Evolutionary conservation across 2,888 invertebrate genomes (phyloP), one percentile per base, ranked within the genome.

Genomic region (Meteorus colon): DNA sequence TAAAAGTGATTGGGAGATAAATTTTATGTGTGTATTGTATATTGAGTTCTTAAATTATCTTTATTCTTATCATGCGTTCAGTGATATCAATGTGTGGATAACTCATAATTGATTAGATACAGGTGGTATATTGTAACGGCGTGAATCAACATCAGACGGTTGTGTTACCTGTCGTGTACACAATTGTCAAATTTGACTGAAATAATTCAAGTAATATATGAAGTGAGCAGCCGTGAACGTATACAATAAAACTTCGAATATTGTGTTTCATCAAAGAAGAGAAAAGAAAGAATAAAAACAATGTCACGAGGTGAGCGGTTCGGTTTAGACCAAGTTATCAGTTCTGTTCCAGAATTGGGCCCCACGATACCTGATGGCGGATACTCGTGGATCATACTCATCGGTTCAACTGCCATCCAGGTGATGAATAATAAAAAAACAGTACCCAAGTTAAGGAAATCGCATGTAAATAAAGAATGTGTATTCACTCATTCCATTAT

Each of bases 331-430:
- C 90, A 92, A 73, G 91, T 94, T 4, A 90, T 93, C 74, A 91
- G 93, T 65, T 93, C 93, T 29, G 92, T 93, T 80, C 93, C 93
- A 1, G 93, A 94, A 87, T 90, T 94, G 69, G 94, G 94, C 0
- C 94, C 94, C 0, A 92, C 91, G 16, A 91, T 93, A 67, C 93
- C 93, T 1, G 93, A 94, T 83, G 94, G 93, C 0, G 93, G 93
- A 2, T 94, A 93, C 83, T 93, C 94, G 0, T 94, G 94, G 94
- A 83, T 94, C 67, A 91, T 94, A 80, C 91, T 94, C 70, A 83
- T 91, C 55, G 92, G 92, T 16, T 91, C 93, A 45, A 89, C 91
- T 79, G 89, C 93, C 80, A 92, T 65, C 4, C 37, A 65, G 37
- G 81, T 78, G 66, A 24, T 14, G n/a, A 68, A 62, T 24, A 72